A percentile compares a stretch with the other conserved stretches of the same genome.
Conservation (phyloP, 2,888 invertebrate genomes). For the Diaperis boleti region DNA sequence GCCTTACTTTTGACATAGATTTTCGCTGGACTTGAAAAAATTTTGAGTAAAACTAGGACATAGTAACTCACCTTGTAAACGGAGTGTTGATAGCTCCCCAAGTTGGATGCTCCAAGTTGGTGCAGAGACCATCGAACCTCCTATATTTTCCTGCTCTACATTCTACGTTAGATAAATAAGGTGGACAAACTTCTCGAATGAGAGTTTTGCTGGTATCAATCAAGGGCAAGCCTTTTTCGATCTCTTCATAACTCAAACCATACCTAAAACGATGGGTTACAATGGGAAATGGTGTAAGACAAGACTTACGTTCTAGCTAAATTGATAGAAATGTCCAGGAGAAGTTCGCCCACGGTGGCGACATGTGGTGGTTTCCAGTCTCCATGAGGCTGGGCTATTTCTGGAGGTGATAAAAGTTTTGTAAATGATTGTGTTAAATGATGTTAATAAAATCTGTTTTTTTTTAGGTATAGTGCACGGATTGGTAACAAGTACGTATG, state of each 20-base stretch:
- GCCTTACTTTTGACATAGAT: too few relatives aligned
- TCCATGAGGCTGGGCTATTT: conserved; percentile 82
- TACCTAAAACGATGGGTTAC: conserved; percentile 75
- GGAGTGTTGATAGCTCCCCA: conserved; percentile 91
- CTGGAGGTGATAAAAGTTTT: conserved; percentile 69
- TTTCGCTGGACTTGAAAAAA: too few relatives aligned
- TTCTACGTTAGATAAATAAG: conserved; percentile 87
- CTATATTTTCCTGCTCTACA: conserved; percentile 91
- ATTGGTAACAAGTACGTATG: too few relatives aligned
- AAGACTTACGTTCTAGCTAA: conserved; percentile 81
- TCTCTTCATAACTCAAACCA: conserved; percentile 85
- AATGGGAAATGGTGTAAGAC: conserved; percentile 43
- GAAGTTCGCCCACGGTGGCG: conserved; percentile 87
- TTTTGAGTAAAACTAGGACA: too few relatives aligned
- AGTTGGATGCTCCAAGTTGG: conserved; percentile 88
- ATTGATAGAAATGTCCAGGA: conserved; percentile 87
- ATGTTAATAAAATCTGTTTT: too few relatives aligned
- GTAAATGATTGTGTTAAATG: too few relatives aligned
- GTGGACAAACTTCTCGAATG: conserved; percentile 88
- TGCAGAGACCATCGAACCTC: conserved; percentile 88
- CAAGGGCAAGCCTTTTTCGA: conserved; percentile 87
- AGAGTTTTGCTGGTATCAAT: conserved; percentile 91
- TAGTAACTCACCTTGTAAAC: conserved; percentile 76
- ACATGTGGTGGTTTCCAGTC: conserved; percentile 89
- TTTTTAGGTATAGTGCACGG: too few relatives aligned